Base-by-base conservation (phyloP, 2,888 invertebrate species). In the Brachypterus glaber region DNA sequence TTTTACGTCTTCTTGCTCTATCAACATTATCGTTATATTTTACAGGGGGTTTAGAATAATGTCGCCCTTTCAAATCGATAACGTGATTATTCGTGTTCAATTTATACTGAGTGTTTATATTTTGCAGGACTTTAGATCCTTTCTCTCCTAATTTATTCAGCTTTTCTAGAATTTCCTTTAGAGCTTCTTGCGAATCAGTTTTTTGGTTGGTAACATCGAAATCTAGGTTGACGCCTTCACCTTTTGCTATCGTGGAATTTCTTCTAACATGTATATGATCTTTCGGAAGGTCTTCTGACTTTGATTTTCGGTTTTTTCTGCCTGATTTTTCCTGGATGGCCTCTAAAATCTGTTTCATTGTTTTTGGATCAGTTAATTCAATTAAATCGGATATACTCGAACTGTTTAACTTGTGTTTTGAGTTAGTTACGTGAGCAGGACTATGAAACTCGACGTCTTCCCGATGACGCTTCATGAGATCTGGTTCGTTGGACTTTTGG, bases 381-480 rank as follows among this genome's bases (percentile, higher is more conserved):
- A 52, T 47, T 17, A 47, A 41, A 15, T 52, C 52, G 7, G 47
- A 45, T 9, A 40, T 41, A 8, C 41, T 35, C 16, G 44, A 40
- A 9, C 46, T 17, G 3, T 53, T 51, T 15, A 55, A 44, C 14
- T 50, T 56, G 27, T 57, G 47, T 29, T 53, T 52, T 9, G 45
- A 45, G 18, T 40, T 50, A 16, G 29, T 46, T 33, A 50, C 56
- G 17, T 69, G 67, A 4, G 57, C 57, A 0, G 72, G 72, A 46
- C 77, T 73, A 47, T 76, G 77, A 53, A 80, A 79, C 29, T 73
- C 67, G 0, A 81, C 72, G 0, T 75, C 77, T 1, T 71, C 66
- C 33, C 73, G 70, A 43, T 75, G 76, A 7, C 78, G 67, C 48
- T 72, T 76, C 79, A 81, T 79, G 48, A 68, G 52, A 58, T 73